Evolutionary conservation across 1,140 invertebrate species (phyloP).

Genomic region (Bombyx mori): DNA sequence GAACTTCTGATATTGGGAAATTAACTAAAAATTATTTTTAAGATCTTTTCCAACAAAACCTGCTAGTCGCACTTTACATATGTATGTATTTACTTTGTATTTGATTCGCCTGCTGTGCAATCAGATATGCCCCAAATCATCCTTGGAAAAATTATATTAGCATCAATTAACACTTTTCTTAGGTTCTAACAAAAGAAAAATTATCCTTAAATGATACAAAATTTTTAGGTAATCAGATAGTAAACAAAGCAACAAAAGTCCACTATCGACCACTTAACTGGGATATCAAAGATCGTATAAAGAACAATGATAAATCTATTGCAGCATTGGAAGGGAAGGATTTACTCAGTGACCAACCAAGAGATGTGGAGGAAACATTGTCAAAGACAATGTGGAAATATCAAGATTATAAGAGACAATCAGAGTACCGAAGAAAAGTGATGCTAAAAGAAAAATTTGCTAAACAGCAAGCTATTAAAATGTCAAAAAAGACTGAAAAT

Average conservation of each 20-base stretch:
- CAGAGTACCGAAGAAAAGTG: constrained; percentile 38
- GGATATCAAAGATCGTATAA: constrained; percentile 51
- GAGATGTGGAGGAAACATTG: constrained; percentile 28
- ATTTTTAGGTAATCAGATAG: constrained; percentile 44
- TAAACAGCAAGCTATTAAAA: constrained; percentile 34
- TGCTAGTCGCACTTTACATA: too few relatives aligned
- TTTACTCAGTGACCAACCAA: constrained; percentile 39
- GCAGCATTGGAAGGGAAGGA: constrained; percentile 54
- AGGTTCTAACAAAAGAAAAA: neutral
- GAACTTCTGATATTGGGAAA: too few relatives aligned
- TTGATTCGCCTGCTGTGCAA: neutral
- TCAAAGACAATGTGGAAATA: constrained; percentile 49
- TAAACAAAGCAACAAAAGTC: constrained; percentile 31
- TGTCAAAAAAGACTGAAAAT: constrained; percentile 30
- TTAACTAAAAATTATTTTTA: too few relatives aligned
- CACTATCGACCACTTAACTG: constrained; percentile 44
- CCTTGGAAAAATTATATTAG: neutral
- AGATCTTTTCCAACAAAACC: too few relatives aligned
- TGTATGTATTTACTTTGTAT: neutral
- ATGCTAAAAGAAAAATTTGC: constrained; percentile 49
- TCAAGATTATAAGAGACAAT: constrained; percentile 17
- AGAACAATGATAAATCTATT: constrained; percentile 62
- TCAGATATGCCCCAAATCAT: neutral
- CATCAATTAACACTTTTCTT: neutral
- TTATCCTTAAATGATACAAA: neutral